Base-by-base conservation (phyloP, 2,888 invertebrate genomes). In the Chrysolina haemoptera region DNA sequence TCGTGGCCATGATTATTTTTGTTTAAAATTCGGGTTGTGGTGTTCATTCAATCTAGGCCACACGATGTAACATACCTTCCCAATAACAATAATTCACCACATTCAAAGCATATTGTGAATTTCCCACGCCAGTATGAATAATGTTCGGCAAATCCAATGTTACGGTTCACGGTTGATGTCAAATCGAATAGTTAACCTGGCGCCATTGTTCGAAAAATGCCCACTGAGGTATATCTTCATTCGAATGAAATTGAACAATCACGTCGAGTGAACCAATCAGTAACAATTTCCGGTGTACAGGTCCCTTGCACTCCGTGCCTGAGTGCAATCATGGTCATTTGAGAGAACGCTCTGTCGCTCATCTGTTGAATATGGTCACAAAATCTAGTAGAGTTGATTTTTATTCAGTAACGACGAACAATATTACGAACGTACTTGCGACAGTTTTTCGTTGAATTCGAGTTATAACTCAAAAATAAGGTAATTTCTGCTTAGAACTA, bases 251-350 rank as follows among this genome's bases (percentile, higher is more conserved):
- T 67, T 53, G 16, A 67, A 67, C 53, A 67, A 67, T 67, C 20
- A 67, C 67, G 53, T 46, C 20, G 64, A 72, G 40, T 68, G 35
- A 64, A 68, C 48, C 69, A 69, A 74, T 74, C 71, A 70, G 67
- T 63, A 53, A 63, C 62, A 71, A 76, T 76, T 76, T 76, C 74
- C 76, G 69, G 76, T 76, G 62, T 62, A 68, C 62, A 55, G 64
- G 50, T 71, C 71, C 71, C 62, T 27, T 63, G 67, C 64, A 71
- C 71, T 74, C 70, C 64, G 27, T 71, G 76, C 70, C 72, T 55
- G 70, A 70, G 35, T 74, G 72, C 76, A 71, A 70, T 59, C 59
- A 27, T 9, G 12, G 20, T 18, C 20, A 20, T 20, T 55, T 16
- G n/a, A 16, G 48, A 20, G 2, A 20, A 53, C 53, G 53, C 18